Evolutionary conservation across 2,888 invertebrate species (phyloP).

Genomic region (Nymphalis urticae): DNA sequence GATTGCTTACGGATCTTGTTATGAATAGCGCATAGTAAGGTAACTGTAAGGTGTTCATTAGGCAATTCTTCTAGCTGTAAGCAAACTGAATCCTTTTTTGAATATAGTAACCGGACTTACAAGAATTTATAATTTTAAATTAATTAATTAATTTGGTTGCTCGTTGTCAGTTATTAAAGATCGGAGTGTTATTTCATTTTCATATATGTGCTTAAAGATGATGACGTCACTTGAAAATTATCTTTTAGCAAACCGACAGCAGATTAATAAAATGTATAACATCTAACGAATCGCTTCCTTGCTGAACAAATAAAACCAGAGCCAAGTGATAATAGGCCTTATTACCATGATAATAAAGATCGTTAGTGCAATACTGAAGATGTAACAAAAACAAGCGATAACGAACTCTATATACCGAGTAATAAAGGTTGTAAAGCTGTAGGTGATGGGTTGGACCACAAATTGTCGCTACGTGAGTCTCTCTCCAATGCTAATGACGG

Average conservation of each 20-base stretch:
- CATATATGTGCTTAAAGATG: background rate
- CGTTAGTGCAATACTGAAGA: conserved; percentile 10
- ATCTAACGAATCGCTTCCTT: conserved; percentile 22
- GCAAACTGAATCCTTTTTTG: too few species aligned
- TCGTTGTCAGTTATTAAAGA: too few species aligned
- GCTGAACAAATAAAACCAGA: conserved; percentile 12
- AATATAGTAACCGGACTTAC: too few species aligned
- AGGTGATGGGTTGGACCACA: conserved; percentile 23
- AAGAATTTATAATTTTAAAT: too few species aligned
- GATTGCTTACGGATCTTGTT: too few species aligned
- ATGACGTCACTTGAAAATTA: conserved; percentile 2
- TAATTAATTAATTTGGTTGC: too few species aligned
- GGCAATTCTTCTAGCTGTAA: too few species aligned
- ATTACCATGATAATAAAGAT: conserved; percentile 24
- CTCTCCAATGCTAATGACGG: conserved; percentile 29
- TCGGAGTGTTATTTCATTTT: background rate
- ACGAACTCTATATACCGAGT: conserved; percentile 18
- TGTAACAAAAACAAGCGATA: conserved; percentile 10
- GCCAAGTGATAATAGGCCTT: conserved; percentile 24
- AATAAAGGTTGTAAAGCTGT: conserved; percentile 16
- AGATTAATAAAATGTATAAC: conserved; percentile 21
- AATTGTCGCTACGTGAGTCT: conserved; percentile 35
- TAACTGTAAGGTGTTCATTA: too few species aligned
- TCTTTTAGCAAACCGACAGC: conserved; percentile 5
- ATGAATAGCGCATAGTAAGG: too few species aligned